A percentile compares a stretch with the other conserved stretches of the same genome.
phyloP scores from a whole-genome alignment of 2,797 vertebrate genomes.

The Hydrophis major region DNA sequence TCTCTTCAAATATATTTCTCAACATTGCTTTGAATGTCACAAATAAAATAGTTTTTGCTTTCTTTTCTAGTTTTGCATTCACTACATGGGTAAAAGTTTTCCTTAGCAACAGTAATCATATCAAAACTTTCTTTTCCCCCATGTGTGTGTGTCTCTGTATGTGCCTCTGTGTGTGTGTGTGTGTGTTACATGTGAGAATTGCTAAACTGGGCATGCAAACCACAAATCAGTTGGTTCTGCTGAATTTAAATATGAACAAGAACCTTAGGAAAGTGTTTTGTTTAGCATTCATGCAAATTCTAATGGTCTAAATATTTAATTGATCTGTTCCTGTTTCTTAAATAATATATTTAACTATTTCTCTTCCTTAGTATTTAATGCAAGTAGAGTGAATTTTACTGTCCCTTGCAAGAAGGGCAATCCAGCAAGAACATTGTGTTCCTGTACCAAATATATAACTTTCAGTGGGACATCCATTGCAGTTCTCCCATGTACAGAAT shows the following conservation, averaged over 20 bases:
- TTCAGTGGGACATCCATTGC: background rate
- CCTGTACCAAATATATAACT: background rate
- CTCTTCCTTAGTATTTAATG: background rate
- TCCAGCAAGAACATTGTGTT: background rate
- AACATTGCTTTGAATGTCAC: slow-evolving; percentile 24
- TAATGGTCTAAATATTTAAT: background rate
- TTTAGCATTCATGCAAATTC: background rate
- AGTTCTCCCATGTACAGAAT: background rate
- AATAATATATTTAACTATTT: background rate
- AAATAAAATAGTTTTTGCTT: background rate
- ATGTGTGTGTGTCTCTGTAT: slow-evolving; percentile 2
- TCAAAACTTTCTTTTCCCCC: background rate
- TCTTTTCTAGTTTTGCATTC: background rate
- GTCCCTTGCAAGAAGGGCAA: background rate
- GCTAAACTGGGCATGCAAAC: background rate
- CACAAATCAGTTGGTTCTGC: slow-evolving; percentile 23
- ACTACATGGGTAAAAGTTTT: slow-evolving; percentile 22
- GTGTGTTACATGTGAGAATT: slow-evolving; percentile 9
- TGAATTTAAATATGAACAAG: background rate
- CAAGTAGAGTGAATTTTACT: background rate
- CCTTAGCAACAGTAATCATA: slow-evolving; percentile 44
- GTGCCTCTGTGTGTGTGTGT: background rate
- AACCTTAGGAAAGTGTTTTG: background rate
- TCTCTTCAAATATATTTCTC: slow-evolving; percentile 2
- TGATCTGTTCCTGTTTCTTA: background rate